Conservation (phyloP, 2,888 invertebrate species). For the Eudasyphora cyanicolor region DNA sequence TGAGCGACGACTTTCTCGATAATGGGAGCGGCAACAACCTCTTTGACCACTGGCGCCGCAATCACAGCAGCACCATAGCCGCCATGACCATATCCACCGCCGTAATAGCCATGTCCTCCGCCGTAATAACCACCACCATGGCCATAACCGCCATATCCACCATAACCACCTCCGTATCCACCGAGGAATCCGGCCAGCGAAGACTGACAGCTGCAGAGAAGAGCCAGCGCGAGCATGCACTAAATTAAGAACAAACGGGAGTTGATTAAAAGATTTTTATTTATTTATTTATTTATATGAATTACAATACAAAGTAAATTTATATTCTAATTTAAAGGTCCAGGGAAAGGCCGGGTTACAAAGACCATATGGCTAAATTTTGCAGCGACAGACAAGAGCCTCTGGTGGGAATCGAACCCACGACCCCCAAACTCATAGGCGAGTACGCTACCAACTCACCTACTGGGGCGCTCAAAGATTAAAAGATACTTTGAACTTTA, state of each 20-base stretch:
- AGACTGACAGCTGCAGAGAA: constrained; percentile 70
- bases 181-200: constrained; percentile 69
- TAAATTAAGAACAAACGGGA: constrained; percentile 50
- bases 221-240: constrained; percentile 69
- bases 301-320: background rate
- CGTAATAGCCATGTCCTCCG: constrained; percentile 67
- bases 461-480: no score
- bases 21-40: constrained; percentile 64
- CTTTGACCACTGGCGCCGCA: constrained; percentile 38
- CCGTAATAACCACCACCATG: constrained; percentile 60
- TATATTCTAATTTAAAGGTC: no score
- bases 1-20: constrained; percentile 69
- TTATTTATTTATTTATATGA: background rate
- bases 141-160: constrained; percentile 38
- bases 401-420: no score
- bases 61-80: constrained; percentile 66
- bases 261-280: background rate
- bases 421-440: no score
- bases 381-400: no score
- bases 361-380: no score
- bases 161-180: constrained; percentile 63
- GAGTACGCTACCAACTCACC: no score
- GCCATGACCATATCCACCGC: constrained; percentile 63
- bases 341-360: no score
- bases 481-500: no score